These are phyloP conservation scores for Orthosia cruda DNA, from an alignment of 2,888 invertebrate genomes.

Conservation along the genomic window DNA sequence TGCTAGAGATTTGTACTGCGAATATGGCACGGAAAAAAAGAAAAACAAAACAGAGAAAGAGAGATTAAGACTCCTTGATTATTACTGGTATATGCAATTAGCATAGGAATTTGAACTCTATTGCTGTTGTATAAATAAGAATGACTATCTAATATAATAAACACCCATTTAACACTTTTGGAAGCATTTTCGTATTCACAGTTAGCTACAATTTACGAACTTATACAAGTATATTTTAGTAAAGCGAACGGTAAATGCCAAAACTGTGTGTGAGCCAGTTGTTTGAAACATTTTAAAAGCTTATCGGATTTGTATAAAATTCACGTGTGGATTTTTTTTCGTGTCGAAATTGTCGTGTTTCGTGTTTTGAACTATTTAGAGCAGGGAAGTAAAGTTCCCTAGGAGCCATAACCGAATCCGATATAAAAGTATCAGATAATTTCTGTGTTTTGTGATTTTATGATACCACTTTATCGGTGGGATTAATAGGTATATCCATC, in stretches of 20 bases:
- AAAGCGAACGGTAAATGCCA: slow-evolving; percentile 19
- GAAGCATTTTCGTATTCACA: background rate
- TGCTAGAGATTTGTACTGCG: background rate
- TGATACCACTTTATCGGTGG: no score
- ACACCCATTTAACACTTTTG: background rate
- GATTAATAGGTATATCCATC: no score
- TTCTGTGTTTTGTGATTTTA: no score
- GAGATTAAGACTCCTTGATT: background rate
- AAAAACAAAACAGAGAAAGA: background rate
- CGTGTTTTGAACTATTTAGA: background rate
- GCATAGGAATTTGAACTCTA: background rate
- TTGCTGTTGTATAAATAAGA: background rate
- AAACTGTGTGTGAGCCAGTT: slow-evolving; percentile 35
- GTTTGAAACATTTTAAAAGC: slow-evolving; percentile 13
- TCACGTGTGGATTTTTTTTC: slow-evolving; percentile 40
- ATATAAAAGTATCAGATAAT: no score
- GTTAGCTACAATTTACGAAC: slow-evolving; percentile 7
- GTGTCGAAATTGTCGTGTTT: no score
- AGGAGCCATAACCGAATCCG: no score
- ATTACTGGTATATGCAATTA: background rate
- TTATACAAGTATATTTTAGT: slow-evolving; percentile 15
- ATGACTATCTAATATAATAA: background rate
- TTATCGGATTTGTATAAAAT: slow-evolving; percentile 58
- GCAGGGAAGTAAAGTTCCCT: no score
- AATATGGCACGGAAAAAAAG: background rate